Evolutionary conservation across 2,797 vertebrate species (phyloP).

Genomic region (Apodemus agrarius): DNA sequence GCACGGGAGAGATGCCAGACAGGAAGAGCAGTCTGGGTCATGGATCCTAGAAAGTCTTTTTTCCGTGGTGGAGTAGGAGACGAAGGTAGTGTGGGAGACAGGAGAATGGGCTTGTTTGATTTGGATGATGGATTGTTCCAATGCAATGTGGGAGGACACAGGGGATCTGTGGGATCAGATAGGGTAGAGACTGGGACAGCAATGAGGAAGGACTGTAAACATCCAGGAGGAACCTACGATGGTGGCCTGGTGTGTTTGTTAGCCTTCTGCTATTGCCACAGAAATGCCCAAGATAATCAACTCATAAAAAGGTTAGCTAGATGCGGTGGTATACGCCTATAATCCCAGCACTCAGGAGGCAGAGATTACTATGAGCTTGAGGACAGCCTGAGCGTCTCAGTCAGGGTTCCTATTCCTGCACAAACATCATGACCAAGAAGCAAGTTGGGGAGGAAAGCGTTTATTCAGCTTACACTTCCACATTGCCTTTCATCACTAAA

Average conservation of each 20-base stretch:
- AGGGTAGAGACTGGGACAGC: not conserved
- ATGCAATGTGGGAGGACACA: rapidly evolving
- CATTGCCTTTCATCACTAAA: too few species aligned
- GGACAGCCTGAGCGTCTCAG: not conserved
- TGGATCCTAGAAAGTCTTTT: not conserved
- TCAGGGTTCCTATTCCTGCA: too few species aligned
- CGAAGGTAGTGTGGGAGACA: not conserved
- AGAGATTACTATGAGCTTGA: not conserved
- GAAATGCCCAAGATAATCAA: too few species aligned
- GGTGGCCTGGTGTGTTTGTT: not conserved
- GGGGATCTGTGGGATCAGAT: not conserved
- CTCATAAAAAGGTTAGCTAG: not conserved
- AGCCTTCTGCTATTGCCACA: not conserved
- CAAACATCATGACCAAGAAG: too few species aligned
- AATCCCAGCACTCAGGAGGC: not conserved
- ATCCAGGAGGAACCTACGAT: not conserved
- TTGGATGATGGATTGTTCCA: not conserved
- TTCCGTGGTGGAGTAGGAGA: not conserved
- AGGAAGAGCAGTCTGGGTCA: not conserved
- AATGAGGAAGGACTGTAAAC: not conserved
- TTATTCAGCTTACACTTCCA: too few species aligned
- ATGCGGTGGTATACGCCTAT: not conserved
- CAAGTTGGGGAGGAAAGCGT: too few species aligned
- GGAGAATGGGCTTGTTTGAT: not conserved
- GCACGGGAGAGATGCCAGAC: not conserved